Base-by-base conservation (phyloP, 2,113 vertebrate genomes). In the Jacana jacana region DNA sequence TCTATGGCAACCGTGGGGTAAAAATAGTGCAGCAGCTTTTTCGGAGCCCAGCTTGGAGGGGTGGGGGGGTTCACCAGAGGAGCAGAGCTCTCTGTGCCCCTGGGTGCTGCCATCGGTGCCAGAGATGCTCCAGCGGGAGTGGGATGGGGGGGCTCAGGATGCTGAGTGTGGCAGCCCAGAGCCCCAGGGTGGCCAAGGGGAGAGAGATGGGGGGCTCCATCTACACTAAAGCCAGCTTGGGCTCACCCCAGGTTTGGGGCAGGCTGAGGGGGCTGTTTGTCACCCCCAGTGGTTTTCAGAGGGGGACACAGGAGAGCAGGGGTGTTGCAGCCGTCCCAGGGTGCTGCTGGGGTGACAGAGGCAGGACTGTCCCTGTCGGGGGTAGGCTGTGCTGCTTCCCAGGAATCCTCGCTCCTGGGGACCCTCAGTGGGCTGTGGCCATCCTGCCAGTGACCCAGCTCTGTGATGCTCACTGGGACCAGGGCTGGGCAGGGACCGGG, bases 1-100 rank as follows among this genome's bases (percentile, higher is more conserved):
- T 95, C 97, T 85, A 96, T 98, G 81, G 97, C 42, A 92, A 98
- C 97, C 8, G 23, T 11, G 58, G 61, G 95, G 96, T 98, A 97
- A 97, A 98, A 98, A 97, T 98, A 98, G 97, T 79, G 70, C 88
- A 10, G 84, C 66, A 58, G 55, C 68, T 73, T 78, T 78, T 86
- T 58, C 10, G 76, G 93, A 95, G 63, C 83, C 52, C 52, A 44
- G 37, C 25, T 8, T 24, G 71, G 31, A 64, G 76, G 65, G 11
- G 49, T 58, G 51, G 51, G 14, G 25, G 23, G 19, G 35, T 15
- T 39, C 30, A 0, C 10, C 7, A 1, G 10, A 11, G 6, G 14
- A 17, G 46, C 17, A 3, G 78, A 16, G 48, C 58, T 70, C 0
- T 0, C 63, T 0, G 0, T 11, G 28, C 54, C 60, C 44, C 37